These are phyloP conservation scores for Tinea trinotella DNA, from an alignment of 2,888 invertebrate genomes.

Conservation along the genomic window DNA sequence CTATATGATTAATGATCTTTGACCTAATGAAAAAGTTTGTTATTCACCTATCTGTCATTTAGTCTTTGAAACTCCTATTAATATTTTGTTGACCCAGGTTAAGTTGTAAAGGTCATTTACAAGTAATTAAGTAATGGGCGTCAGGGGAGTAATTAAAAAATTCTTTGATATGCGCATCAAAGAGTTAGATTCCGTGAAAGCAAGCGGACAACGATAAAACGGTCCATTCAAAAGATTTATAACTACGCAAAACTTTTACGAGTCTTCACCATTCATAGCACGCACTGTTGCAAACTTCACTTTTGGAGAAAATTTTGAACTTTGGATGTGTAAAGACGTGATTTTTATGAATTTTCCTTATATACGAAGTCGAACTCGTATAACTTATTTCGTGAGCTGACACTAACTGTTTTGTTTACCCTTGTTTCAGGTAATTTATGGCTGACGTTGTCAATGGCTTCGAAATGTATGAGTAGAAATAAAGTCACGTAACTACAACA, in stretches of 20 bases:
- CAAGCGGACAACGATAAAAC: constrained; percentile 47
- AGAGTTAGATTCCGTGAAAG: constrained; percentile 42
- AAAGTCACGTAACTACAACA: neutral
- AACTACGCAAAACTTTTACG: constrained; percentile 46
- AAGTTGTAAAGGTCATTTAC: neutral
- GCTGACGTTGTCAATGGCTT: neutral
- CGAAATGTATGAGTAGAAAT: neutral
- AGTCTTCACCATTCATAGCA: constrained; percentile 9
- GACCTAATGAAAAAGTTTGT: too few species aligned
- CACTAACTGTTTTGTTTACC: constrained; percentile 15
- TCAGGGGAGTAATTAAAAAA: constrained; percentile 44
- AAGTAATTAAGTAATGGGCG: neutral
- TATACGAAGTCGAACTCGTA: neutral
- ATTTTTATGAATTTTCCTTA: constrained; percentile 22
- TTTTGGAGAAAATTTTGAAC: constrained; percentile 49
- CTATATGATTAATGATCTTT: too few species aligned
- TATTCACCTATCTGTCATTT: too few species aligned
- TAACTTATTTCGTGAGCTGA: neutral
- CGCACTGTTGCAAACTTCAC: constrained; percentile 30
- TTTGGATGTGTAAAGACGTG: constrained; percentile 37
- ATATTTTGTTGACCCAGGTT: neutral
- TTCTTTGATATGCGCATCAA: constrained; percentile 48
- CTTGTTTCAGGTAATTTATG: constrained; percentile 18
- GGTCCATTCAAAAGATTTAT: constrained; percentile 57
- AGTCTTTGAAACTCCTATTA: too few species aligned